Evolutionary conservation across 2,113 vertebrate species (phyloP), one percentile per base, ranked within the genome.

Genomic region (Phylloscopus trochiloides): DNA sequence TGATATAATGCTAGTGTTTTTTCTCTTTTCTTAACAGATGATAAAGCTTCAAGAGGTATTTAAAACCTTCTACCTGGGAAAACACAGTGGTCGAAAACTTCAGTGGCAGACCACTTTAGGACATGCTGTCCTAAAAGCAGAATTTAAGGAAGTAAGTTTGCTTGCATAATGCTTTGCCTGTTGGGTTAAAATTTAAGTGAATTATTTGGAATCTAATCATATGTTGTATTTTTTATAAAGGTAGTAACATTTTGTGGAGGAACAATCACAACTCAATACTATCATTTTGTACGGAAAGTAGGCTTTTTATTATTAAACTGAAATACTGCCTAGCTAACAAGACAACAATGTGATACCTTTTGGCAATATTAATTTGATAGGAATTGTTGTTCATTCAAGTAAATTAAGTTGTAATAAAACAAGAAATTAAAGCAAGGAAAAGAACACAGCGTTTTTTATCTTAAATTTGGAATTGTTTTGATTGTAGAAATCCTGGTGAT

Each of bases 81-180:
- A 98, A 61, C 98, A 98, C 92, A 98, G 98, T 12, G 98, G 98
- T 45, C 97, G 98, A 72, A 98, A 98, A 78, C 98, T 98, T 24
- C 98, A 98, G 20, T 98, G 98, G 98, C 98, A 98, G 67, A 98
- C 98, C 3, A 98, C 98, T 4, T 82, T 98, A 86, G 98, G 98
- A 22, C 98, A 98, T 20, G 98, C 98, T 7, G 98, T 98, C 57
- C 78, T 98, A 26, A 98, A 98, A 83, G 98, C 98, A 0, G 98
- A 98, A 66, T 98, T 98, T 88, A 98, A 98, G 82, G 98, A 98
- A 85, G 98, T 98, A 86, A 86, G 97, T 93, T 93, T 77, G 14
- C 26, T 54, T 62, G 15, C 42, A 63, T 43, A 48, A 57, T 47
- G 10, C 55, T 72, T 83, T 28, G 16, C 13, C n/a, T 75, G 14